Base-by-base conservation (phyloP, 2,113 vertebrate species). In the Poeciliopsis prolifica region DNA sequence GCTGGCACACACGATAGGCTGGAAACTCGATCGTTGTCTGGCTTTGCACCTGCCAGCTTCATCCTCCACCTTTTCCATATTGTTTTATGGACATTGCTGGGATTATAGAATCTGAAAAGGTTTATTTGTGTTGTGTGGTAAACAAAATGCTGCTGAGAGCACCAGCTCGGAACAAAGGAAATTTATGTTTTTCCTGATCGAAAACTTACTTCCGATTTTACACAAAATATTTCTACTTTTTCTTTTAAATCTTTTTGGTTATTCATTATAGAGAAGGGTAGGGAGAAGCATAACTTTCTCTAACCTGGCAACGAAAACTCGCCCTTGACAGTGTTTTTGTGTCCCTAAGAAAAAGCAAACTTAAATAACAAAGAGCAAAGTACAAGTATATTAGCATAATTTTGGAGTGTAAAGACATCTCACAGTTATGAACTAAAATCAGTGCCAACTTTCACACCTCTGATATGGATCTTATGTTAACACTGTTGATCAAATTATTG, bases 1-100 rank as follows among this genome's bases (percentile, higher is more conserved):
- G 69, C 73, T 29, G 80, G 0, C 65, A 35, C 80, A 54, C 80
- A 77, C 79, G 84, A 80, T 79, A 75, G 70, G 79, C 79, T 31
- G 76, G 89, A 85, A 88, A 87, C 84, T 65, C 15, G 66, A 90
- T 85, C 83, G 0, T 37, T 9, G 74, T 42, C 33, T 10, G 69
- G 69, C 72, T 87, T 87, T 74, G 75, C 84, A 82, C 81, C 82
- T 74, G 77, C 68, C 68, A 0, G 48, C 67, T 74, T 86, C 71
- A 72, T 64, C 78, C 66, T 78, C 54, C 77, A 78, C 68, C 72
- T 88, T 84, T 74, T 82, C 68, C 65, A n/a, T 75, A 69, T 83
- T 85, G 62, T 79, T 67, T 79, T 76, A 76, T 44, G 74, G 89
- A 74, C 80, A 79, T 87, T 83, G 76, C 24, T 22, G 29, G 82